phyloP scores from a whole-genome alignment of 2,888 invertebrate species.

The Pomacea canaliculata region DNA sequence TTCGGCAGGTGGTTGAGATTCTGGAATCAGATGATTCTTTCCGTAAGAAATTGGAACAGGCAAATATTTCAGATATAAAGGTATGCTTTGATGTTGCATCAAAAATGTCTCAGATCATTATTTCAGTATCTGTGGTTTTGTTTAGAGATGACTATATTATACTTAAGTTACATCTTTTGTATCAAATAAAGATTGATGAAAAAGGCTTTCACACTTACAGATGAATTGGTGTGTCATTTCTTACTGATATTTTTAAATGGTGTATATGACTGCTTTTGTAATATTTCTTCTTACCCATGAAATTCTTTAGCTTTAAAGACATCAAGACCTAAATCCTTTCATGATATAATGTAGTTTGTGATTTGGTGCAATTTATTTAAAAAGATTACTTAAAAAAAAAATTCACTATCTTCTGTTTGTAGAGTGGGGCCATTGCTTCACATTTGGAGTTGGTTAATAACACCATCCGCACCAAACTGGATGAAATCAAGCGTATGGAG shows the following conservation, averaged over 20 bases:
- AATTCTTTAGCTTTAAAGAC: no score
- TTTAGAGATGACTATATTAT: neutral
- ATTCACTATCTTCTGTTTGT: constrained; percentile 51
- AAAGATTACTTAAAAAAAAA: no score
- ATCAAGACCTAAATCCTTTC: no score
- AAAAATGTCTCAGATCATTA: no score
- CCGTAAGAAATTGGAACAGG: constrained; percentile 64
- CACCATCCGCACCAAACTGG: constrained; percentile 86
- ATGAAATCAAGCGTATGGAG: constrained; percentile 92
- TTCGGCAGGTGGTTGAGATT: constrained; percentile 89
- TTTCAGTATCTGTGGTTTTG: neutral
- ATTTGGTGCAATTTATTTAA: no score
- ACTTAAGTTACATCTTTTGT: no score
- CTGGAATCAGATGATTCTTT: constrained; percentile 83
- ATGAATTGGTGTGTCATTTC: neutral
- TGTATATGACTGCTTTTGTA: neutral
- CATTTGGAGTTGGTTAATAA: constrained; percentile 91
- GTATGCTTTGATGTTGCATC: constrained; percentile 72
- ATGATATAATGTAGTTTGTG: no score
- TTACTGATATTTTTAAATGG: neutral
- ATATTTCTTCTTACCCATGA: no score
- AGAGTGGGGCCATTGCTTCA: constrained; percentile 92
- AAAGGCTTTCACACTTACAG: neutral
- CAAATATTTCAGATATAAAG: constrained; percentile 76
- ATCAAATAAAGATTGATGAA: neutral